A percentile compares a stretch with the other conserved stretches of the same genome.
Evolutionary conservation across 2,113 vertebrate species (phyloP).

Genomic region (Paedocypris sp.): DNA sequence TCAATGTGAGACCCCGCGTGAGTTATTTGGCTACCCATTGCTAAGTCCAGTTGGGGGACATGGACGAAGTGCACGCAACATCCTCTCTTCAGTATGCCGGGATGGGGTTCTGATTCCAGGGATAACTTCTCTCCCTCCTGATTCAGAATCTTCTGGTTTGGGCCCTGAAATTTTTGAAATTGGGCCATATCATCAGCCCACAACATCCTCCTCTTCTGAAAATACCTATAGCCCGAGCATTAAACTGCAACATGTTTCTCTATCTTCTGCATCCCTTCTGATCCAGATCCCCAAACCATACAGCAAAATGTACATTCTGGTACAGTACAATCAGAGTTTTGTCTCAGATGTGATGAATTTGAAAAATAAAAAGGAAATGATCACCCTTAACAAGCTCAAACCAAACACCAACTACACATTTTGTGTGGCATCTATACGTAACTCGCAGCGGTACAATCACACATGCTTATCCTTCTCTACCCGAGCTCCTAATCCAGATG

Average conservation of each 20-base stretch:
- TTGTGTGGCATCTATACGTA: slow-evolving; percentile 89
- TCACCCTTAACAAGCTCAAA: slow-evolving; percentile 82
- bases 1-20: slow-evolving; percentile 85
- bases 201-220: slow-evolving; percentile 74
- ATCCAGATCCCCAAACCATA: slow-evolving; percentile 89
- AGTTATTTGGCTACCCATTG: slow-evolving; percentile 82
- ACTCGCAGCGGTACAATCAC: slow-evolving; percentile 91
- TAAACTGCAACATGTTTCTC: slow-evolving; percentile 81
- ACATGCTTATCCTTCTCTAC: slow-evolving; percentile 89
- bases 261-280: slow-evolving; percentile 80
- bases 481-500: slow-evolving; percentile 64
- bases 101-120: slow-evolving; percentile 76
- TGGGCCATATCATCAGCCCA: slow-evolving; percentile 74
- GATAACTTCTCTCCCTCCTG: slow-evolving; percentile 76
- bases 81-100: slow-evolving; percentile 81
- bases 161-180: slow-evolving; percentile 78
- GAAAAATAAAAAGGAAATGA: slow-evolving; percentile 86
- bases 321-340: slow-evolving; percentile 88
- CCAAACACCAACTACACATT: slow-evolving; percentile 91
- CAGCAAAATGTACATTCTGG: slow-evolving; percentile 98
- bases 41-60: slow-evolving; percentile 80
- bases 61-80: slow-evolving; percentile 83
- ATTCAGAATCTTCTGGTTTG: slow-evolving; percentile 77
- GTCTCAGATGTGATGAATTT: slow-evolving; percentile 91
- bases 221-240: slow-evolving; percentile 77